Evolutionary conservation across 2,888 invertebrate species (phyloP), one percentile per base, ranked within the genome.

Genomic region (Taphrorychus bicolor): DNA sequence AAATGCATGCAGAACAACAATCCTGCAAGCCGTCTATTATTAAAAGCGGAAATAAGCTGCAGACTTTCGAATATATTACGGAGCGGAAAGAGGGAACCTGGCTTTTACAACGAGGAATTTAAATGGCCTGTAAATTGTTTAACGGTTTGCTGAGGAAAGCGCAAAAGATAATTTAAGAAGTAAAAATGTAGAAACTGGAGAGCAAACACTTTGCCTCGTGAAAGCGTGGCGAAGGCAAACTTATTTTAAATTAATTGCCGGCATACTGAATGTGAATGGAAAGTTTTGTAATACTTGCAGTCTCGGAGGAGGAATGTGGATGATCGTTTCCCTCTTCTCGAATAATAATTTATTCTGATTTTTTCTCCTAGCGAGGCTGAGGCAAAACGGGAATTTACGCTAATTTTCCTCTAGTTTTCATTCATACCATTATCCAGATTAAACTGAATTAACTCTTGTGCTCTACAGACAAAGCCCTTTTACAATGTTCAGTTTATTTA

Each of bases 401-500:
- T 32, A 32, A 32, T 32, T 45, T 45, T 9, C 45, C 45, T 7
- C 45, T n/a, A 45, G 45, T n/a, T 45, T 45, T 45, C 45, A 9
- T 45, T 45, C 45, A 45, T 45, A 14, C 14, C 22, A 22, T 52
- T 52, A 52, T 52, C 14, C 52, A 5, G 52, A 52, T 52, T 52
- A 52, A 52, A 52, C 22, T 11, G 52, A 66, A 66, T 66, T 66
- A 66, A 66, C 66, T 66, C 48, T 66, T 66, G 56, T 54, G 40
- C 51, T 60, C 57, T 52, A 18, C 51, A 22, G 49, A 42, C 17
- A 59, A 59, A 65, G 48, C 19, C 23, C 42, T 42, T 41, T 49
- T 52, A 58, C 57, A 66, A 66, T 61, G 56, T 66, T 66, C 61
- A 56, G 66, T 61, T 66, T 66, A 66, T 66, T 66, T 58, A 61